Percentiles rank a stretch among this genome's conserved stretches.
Evolutionary conservation across 2,888 invertebrate species (phyloP).

Genomic region (Phrixothrix hirtus): DNA sequence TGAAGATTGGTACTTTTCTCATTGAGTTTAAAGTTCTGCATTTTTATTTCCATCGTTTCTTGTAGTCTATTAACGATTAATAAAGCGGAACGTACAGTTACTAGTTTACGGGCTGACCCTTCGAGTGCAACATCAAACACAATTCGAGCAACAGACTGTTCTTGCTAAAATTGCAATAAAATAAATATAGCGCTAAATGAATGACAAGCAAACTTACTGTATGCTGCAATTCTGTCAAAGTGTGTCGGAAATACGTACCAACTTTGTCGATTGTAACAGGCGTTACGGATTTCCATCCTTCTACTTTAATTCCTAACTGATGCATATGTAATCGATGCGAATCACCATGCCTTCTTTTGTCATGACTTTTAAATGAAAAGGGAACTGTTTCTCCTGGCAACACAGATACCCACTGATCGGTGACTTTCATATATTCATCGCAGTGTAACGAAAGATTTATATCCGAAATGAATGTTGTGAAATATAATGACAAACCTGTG

Average conservation of each 20-base stretch:
- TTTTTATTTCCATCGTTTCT: conserved; percentile 71
- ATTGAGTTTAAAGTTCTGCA: conserved; percentile 63
- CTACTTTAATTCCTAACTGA: conserved; percentile 85
- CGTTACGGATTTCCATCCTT: conserved; percentile 85
- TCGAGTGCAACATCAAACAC: conserved; percentile 91
- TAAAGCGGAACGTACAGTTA: conserved; percentile 89
- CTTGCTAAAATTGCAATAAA: conserved; percentile 32
- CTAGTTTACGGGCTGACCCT: conserved; percentile 91
- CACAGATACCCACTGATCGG: conserved; percentile 71
- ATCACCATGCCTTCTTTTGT: conserved; percentile 70
- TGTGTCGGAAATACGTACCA: conserved; percentile 87
- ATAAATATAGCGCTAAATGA: background rate
- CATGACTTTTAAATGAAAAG: conserved; percentile 82
- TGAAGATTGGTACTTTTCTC: conserved; percentile 55
- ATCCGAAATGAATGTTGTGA: conserved; percentile 79
- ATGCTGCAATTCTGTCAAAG: conserved; percentile 54
- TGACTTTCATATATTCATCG: conserved; percentile 52
- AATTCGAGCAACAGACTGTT: conserved; percentile 68
- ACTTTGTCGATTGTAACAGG: conserved; percentile 96
- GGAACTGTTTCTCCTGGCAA: conserved; percentile 76
- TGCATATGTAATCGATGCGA: conserved; percentile 79
- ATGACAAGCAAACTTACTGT: conserved; percentile 38
- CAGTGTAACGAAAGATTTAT: conserved; percentile 56
- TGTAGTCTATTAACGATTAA: conserved; percentile 77
- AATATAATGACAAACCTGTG: conserved; percentile 84